Conservation (phyloP, 1,140 invertebrate species). For the Neocloeon triangulifer region DNA sequence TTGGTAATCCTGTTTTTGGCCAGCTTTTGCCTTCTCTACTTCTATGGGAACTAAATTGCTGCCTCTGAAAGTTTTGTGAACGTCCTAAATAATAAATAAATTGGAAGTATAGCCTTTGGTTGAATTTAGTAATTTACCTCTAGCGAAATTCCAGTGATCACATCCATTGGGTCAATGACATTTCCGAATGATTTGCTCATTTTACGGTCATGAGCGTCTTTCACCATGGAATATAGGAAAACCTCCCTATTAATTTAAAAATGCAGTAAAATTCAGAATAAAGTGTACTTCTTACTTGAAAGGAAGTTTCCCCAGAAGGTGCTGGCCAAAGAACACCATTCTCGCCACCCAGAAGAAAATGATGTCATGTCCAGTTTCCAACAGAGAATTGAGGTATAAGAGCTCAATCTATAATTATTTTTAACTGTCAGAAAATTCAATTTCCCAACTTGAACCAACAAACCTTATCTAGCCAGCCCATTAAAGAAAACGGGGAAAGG, state of each 20-base stretch:
- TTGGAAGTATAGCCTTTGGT: too few species aligned
- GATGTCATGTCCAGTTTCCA: conserved; percentile 97
- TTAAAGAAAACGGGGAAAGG: conserved; percentile 89
- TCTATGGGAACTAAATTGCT: conserved; percentile 85
- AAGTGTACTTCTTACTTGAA: conserved; percentile 49
- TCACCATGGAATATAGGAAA: conserved; percentile 90
- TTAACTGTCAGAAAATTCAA: too few species aligned
- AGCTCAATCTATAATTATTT: too few species aligned
- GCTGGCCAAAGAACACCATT: conserved; percentile 94
- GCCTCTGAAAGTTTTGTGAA: conserved; percentile 48
- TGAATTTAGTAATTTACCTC: too few species aligned
- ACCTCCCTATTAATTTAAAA: too few species aligned
- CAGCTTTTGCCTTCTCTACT: conserved; percentile 56
- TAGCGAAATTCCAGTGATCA: conserved; percentile 73
- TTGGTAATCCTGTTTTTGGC: conserved; percentile 88
- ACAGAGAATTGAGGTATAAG: conserved; percentile 80
- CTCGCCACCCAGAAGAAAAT: conserved; percentile 98
- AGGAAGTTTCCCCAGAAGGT: conserved; percentile 73
- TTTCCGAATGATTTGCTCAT: conserved; percentile 99
- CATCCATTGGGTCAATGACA: conserved; percentile 94
- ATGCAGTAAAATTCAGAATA: conserved; percentile 5
- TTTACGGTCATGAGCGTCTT: conserved; percentile 95
- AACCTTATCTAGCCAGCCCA: conserved; percentile 90
- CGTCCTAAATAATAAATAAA: conserved; percentile 24
- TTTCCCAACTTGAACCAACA: too few species aligned